Percentiles rank a stretch among this genome's conserved stretches.
Conservation (phyloP, 2,113 vertebrate species). For the Leuciscus idus region DNA sequence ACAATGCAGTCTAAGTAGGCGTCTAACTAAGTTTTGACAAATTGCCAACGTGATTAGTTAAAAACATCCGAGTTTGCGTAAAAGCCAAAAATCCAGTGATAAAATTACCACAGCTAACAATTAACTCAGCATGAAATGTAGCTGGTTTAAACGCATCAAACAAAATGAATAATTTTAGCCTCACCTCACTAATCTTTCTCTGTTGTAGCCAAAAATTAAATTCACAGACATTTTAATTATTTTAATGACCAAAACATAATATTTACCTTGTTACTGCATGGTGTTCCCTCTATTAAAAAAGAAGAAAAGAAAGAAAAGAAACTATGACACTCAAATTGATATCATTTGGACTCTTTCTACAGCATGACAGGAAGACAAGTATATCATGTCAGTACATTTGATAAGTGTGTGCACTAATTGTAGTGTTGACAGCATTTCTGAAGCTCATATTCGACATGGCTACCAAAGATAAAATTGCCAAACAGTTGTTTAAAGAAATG, state of each 20-base stretch:
- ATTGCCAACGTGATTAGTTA: not conserved
- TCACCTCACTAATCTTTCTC: not conserved
- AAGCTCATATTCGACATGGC: not conserved
- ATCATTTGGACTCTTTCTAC: not conserved
- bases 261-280: not conserved
- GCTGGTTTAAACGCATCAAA: slow-evolving; percentile 11
- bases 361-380: not conserved
- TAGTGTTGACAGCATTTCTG: not conserved
- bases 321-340: not conserved
- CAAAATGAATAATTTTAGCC: not conserved
- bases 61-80: not conserved
- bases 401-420: not conserved
- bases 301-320: not conserved
- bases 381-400: not conserved
- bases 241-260: not conserved
- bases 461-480: not conserved
- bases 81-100: not conserved
- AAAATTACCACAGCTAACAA: not conserved
- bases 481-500: not conserved
- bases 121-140: not conserved
- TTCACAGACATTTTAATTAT: not conserved
- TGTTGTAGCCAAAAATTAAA: not conserved
- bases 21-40: not conserved
- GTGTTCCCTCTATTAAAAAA: not conserved
- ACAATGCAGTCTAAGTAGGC: not conserved